A percentile compares a stretch with the other conserved stretches of the same genome.
Conservation (phyloP, 2,113 vertebrate species). For the Mesocricetus auratus region DNA sequence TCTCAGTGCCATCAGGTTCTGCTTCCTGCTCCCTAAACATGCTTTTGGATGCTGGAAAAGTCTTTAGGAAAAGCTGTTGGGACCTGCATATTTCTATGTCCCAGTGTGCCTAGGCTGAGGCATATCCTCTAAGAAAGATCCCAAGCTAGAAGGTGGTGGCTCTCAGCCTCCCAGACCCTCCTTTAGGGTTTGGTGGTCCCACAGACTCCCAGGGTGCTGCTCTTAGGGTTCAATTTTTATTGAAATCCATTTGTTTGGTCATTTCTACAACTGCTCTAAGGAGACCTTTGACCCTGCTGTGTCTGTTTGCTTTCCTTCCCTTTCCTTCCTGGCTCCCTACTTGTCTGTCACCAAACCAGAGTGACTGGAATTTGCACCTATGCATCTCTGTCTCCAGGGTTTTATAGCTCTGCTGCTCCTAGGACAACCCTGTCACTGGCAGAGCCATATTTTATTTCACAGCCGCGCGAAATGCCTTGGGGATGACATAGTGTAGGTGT, state of each 20-base stretch:
- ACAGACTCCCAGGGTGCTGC: too few species aligned
- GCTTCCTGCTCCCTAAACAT: not conserved
- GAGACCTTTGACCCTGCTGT: not conserved
- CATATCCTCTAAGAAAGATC: not conserved
- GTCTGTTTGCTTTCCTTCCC: not conserved
- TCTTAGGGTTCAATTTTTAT: not conserved
- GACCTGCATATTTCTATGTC: not conserved
- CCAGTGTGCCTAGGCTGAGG: not conserved
- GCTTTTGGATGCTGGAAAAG: not conserved
- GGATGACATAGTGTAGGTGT: not conserved
- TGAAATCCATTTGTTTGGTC: not conserved
- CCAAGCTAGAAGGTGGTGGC: not conserved
- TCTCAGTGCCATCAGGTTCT: not conserved
- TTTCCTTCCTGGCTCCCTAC: not conserved
- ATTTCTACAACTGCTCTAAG: slow-evolving; percentile 38
- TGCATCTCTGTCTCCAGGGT: not conserved
- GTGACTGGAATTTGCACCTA: not conserved
- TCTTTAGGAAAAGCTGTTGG: not conserved
- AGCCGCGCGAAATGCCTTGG: not conserved
- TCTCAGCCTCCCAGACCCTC: not conserved
- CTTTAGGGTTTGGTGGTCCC: not conserved
- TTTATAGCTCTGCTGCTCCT: not conserved
- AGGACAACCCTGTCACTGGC: too few species aligned
- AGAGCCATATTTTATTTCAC: not conserved
- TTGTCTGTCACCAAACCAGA: not conserved